Evolutionary conservation across 2,888 invertebrate species (phyloP).

Genomic region (Mantis religiosa): DNA sequence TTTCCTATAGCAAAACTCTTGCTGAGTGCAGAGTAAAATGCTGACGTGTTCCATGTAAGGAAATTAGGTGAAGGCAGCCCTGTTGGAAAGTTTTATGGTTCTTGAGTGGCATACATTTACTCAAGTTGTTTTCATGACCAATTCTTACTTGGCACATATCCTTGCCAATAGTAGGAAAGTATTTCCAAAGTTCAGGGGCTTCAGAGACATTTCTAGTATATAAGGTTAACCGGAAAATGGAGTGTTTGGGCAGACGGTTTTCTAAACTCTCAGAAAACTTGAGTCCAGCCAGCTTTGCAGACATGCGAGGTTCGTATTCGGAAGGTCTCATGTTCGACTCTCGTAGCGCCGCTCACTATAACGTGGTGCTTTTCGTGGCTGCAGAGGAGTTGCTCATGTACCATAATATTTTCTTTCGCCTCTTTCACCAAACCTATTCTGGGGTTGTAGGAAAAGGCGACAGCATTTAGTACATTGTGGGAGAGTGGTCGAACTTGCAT

Average conservation of each 20-base stretch:
- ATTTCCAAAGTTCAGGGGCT: not conserved
- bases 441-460: too few relatives aligned
- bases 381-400: too few relatives aligned
- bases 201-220: not conserved
- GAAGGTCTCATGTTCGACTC: too few relatives aligned
- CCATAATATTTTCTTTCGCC: too few relatives aligned
- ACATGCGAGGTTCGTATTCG: too few relatives aligned
- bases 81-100: not conserved
- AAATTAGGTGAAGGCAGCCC: not conserved
- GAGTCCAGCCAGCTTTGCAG: too few relatives aligned
- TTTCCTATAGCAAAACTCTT: not conserved
- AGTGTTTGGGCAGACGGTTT: not conserved
- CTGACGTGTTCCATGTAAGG: not conserved
- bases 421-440: too few relatives aligned
- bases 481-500: too few relatives aligned
- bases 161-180: not conserved
- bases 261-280: too few relatives aligned
- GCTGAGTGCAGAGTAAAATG: not conserved
- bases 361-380: too few relatives aligned
- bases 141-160: not conserved
- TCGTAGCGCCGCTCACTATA: too few relatives aligned
- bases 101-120: not conserved
- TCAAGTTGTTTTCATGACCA: not conserved
- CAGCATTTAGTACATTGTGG: too few relatives aligned
- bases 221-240: not conserved